Evolutionary conservation across 2,113 vertebrate genomes (phyloP), one percentile per base, ranked within the genome.

Genomic region (Nesoenas mayeri): DNA sequence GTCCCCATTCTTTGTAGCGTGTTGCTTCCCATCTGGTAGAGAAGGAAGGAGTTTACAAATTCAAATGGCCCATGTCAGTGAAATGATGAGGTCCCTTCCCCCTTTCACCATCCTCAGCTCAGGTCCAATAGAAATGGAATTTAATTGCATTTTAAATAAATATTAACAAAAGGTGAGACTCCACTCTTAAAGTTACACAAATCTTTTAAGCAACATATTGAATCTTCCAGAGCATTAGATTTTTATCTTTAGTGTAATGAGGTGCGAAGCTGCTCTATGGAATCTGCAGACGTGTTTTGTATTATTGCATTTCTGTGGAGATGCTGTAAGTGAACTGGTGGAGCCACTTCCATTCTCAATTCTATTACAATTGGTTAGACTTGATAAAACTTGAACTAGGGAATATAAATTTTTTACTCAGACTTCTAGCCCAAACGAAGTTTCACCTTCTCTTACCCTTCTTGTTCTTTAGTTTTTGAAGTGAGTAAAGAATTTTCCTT

Each of bases 71-170:
- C 85, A 57, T 20, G 65, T 66, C 81, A 88, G 71, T 42, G 91
- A 96, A 89, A 88, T 15, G 79, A 83, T 94, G 87, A 66, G 81
- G 67, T 84, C 75, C 93, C 91, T 84, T 94, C 54, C 31, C 74
- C 60, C 53, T 61, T 89, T 89, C 74, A 53, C 82, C 60, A 70
- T 60, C 74, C 85, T 57, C 47, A 74, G 70, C 73, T 89, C 72
- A 47, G 88, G 67, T 47, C 26, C 73, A 86, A 65, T 82, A 88
- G 96, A 93, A 96, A 81, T 48, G 87, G 89, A 97, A 97, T 96
- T 88, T 97, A 96, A 95, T 80, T 97, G 93, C 94, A 95, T 97
- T 97, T 97, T 96, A 93, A 97, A 87, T 61, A 97, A 96, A 96
- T 94, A 96, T 50, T 97, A 95, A 96, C 86, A 97, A 94, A 97